Evolutionary conservation across 2,797 vertebrate species (phyloP), one percentile per base, ranked within the genome.

Genomic region (Xiphophorus birchmanni): DNA sequence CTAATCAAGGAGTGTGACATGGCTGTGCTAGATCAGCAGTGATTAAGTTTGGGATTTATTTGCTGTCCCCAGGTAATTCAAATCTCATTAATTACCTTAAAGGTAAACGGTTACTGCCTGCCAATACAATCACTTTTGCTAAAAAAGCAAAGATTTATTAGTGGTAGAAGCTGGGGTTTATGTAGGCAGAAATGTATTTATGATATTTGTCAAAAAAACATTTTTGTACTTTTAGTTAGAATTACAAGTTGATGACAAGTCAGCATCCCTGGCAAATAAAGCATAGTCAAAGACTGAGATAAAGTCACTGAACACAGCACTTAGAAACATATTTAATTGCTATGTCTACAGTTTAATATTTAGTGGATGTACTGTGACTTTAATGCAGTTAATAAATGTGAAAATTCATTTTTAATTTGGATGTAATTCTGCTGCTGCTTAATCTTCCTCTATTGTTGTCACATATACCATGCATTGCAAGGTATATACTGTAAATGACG

Each of bases 71-170:
- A 26, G 10, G 48, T 73, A 77, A 77, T 18, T 71, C 67, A 35
- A 73, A 86, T 87, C 82, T 79, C 72, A 84, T 85, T 86, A 83
- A 81, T 87, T 82, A 86, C 58, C 58, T 32, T 63, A 45, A 48
- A 84, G 82, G 83, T 81, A 60, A 83, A 82, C 81, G 47, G n/a
- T 80, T 82, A 67, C 72, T 73, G 45, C 71, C 75, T n/a, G 5
- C 54, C 82, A 74, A 76, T 26, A 42, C 37, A 48, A 54, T 73
- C n/a, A 74, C 18, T 32, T 54, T 81, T 52, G 37, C 13, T 23
- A 52, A n/a, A 40, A 77, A 50, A 52, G 50, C 13, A 79, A 79
- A 82, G 40, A 78, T 80, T 58, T 44, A 17, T 7, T 45, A 74
- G 76, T 48, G 74, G 32, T 18, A 23, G 6, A 7, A 42, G 23